Conservation (phyloP, 1,140 invertebrate genomes). For the Littorina saxatilis region DNA sequence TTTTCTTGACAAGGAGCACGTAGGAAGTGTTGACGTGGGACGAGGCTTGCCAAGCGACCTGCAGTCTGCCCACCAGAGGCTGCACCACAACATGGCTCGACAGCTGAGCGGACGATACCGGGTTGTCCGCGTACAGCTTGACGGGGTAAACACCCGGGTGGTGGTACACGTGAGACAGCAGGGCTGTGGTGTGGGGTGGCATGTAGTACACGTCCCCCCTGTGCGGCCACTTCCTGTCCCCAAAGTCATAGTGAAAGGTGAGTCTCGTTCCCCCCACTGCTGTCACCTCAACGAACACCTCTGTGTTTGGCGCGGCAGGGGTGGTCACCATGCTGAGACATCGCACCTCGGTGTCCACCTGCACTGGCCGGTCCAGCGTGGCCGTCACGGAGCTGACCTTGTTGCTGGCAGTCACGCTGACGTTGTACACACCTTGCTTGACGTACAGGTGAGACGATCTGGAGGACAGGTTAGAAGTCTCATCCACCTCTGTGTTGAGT, state of each 20-base stretch:
- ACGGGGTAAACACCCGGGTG: neutral
- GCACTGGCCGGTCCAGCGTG: neutral
- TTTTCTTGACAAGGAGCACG: conserved; percentile 6
- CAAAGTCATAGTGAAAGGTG: conserved; percentile 20
- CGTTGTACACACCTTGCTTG: conserved; percentile 14
- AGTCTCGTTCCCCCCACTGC: conserved; percentile 8
- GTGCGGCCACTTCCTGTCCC: neutral
- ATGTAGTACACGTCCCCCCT: neutral
- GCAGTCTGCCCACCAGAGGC: neutral
- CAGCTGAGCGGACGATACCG: neutral
- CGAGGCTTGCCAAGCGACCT: neutral
- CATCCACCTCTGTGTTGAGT: neutral
- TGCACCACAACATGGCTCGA: conserved; percentile 3
- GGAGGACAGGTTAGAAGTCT: neutral
- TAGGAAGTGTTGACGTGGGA: neutral
- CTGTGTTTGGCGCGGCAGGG: neutral
- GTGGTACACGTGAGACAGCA: neutral
- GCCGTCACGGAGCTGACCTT: neutral
- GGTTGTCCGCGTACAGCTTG: conserved; percentile 25
- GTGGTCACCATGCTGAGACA: neutral
- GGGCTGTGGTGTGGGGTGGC: neutral
- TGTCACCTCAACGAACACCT: conserved; percentile 4
- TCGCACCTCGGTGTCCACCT: neutral
- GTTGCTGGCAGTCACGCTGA: conserved; percentile 18
- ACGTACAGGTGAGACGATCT: neutral